phyloP scores from a whole-genome alignment of 2,113 vertebrate genomes.

The Falcunculus frontatus region DNA sequence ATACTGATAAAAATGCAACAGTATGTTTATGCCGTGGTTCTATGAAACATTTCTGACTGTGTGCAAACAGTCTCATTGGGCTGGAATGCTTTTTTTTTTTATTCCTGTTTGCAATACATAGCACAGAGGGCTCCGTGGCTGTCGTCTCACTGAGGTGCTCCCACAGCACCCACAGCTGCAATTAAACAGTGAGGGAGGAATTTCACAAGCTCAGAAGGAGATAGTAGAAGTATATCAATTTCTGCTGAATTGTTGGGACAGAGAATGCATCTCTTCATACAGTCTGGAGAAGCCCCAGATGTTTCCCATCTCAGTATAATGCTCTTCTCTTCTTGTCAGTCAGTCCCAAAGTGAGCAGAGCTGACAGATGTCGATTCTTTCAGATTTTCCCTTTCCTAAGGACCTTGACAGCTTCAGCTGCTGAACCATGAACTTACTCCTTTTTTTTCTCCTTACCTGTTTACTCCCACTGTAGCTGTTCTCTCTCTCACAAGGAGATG shows the following conservation, averaged over 20 bases:
- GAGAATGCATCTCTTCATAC: background rate
- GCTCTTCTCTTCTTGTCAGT: background rate
- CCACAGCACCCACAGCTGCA: background rate
- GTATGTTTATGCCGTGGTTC: background rate
- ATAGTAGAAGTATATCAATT: background rate
- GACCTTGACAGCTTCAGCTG: background rate
- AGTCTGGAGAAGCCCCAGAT: background rate
- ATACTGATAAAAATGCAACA: conserved; percentile 41
- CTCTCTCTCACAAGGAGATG: background rate
- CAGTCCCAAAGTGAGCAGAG: conserved; percentile 16
- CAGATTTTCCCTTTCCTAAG: background rate
- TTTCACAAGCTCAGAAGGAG: background rate
- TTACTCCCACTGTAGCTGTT: background rate
- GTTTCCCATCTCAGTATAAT: background rate
- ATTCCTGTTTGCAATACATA: background rate
- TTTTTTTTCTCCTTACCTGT: background rate
- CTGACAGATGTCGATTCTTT: background rate
- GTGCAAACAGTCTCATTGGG: conserved; percentile 16
- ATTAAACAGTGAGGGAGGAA: background rate
- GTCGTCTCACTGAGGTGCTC: background rate
- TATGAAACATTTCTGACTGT: conserved; percentile 16
- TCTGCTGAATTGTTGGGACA: background rate
- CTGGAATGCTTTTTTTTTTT: background rate
- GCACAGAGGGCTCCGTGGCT: background rate
- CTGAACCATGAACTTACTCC: background rate